A percentile compares a stretch with the other conserved stretches of the same genome.
Conservation (phyloP, 1,140 invertebrate species). For the Penaeus japonicus region DNA sequence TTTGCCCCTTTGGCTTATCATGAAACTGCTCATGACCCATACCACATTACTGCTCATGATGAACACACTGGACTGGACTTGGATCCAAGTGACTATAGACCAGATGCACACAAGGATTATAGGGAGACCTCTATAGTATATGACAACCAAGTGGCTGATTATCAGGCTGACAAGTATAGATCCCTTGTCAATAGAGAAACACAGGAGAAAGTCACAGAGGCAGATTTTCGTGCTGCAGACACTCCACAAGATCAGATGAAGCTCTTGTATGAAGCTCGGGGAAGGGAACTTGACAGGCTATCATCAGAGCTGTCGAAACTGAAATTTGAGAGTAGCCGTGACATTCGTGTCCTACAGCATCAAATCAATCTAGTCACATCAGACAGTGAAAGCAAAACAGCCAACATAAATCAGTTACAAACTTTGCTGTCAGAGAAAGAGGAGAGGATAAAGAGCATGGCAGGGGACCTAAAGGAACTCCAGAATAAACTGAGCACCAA, state of each 20-base stretch:
- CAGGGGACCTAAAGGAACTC: slow-evolving; percentile 32
- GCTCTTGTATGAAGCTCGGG: slow-evolving; percentile 51
- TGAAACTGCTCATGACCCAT: neutral
- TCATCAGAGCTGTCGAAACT: slow-evolving; percentile 39
- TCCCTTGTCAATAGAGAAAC: neutral
- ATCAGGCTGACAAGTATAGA: slow-evolving; percentile 17
- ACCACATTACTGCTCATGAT: too few relatives aligned
- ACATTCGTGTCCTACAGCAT: slow-evolving; percentile 43
- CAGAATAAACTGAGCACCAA: neutral
- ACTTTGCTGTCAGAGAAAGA: slow-evolving; percentile 48
- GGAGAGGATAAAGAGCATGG: slow-evolving; percentile 26
- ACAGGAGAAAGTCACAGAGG: neutral
- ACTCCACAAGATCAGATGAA: slow-evolving; percentile 48
- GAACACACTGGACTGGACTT: too few relatives aligned
- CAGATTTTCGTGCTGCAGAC: slow-evolving; percentile 28
- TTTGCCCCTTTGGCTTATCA: slow-evolving; percentile 23
- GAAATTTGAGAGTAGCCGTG: slow-evolving; percentile 43
- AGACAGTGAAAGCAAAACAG: slow-evolving; percentile 40
- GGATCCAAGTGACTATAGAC: neutral
- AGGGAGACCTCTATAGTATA: neutral
- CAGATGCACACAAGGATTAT: neutral
- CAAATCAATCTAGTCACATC: slow-evolving; percentile 48
- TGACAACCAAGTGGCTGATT: neutral
- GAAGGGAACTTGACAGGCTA: slow-evolving; percentile 48
- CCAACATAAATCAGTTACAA: slow-evolving; percentile 40